Conservation (phyloP, 2,113 vertebrate genomes). For the Willisornis vidua region DNA sequence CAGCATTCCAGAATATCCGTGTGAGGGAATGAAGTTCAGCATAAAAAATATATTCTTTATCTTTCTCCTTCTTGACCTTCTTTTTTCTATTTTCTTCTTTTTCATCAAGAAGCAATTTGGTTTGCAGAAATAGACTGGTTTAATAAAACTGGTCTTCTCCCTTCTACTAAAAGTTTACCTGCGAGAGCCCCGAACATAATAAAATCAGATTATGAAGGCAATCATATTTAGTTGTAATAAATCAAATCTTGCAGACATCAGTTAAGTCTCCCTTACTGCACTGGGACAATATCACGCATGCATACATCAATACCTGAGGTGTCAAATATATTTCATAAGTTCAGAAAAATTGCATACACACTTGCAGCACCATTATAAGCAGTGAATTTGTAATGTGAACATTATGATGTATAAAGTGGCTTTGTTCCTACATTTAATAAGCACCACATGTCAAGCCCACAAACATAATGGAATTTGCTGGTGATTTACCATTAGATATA, state of each 20-base stretch:
- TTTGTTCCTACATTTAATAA: constrained; percentile 93
- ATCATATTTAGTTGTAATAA: constrained; percentile 97
- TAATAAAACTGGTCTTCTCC: constrained; percentile 92
- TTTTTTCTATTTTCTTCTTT: neutral
- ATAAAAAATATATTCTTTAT: constrained; percentile 16
- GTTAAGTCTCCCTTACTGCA: constrained; percentile 81
- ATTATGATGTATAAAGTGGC: constrained; percentile 88
- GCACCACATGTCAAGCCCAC: constrained; percentile 82
- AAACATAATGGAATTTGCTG: constrained; percentile 79
- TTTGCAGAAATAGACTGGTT: constrained; percentile 80
- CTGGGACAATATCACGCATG: constrained; percentile 77
- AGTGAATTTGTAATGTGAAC: constrained; percentile 83
- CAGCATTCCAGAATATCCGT: neutral
- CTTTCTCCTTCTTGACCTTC: neutral
- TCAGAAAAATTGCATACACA: constrained; percentile 77
- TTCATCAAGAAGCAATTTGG: constrained; percentile 67
- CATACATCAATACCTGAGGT: constrained; percentile 81
- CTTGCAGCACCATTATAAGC: constrained; percentile 76
- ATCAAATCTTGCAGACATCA: constrained; percentile 94
- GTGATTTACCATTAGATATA: constrained; percentile 79
- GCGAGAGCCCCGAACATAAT: constrained; percentile 94
- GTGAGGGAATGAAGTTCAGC: neutral
- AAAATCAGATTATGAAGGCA: constrained; percentile 97
- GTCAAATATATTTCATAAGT: constrained; percentile 84
- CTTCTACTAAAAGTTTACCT: constrained; percentile 91